These are phyloP conservation scores for Hyaena hyaena DNA, from an alignment of 2,113 vertebrate genomes.

Conservation along the genomic window DNA sequence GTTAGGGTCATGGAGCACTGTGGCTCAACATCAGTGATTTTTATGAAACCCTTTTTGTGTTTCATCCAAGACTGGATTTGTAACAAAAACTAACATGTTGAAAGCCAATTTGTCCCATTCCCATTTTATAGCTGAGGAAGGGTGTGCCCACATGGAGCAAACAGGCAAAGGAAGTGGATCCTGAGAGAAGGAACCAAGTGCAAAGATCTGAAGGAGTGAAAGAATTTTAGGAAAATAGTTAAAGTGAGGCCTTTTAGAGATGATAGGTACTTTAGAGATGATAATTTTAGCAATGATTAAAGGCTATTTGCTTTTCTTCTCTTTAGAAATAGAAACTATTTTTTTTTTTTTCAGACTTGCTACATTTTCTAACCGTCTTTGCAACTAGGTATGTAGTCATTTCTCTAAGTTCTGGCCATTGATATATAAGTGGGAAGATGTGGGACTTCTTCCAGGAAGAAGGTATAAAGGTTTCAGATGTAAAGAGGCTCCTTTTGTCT, in stretches of 20 bases:
- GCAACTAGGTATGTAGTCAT: not conserved
- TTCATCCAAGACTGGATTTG: not conserved
- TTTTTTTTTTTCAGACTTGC: not conserved
- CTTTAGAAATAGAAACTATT: not conserved
- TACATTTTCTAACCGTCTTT: not conserved
- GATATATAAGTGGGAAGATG: not conserved
- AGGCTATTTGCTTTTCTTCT: not conserved
- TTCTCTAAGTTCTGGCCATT: not conserved
- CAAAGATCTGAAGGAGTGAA: not conserved
- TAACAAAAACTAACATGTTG: not conserved
- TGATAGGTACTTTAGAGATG: not conserved
- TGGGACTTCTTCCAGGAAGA: not conserved
- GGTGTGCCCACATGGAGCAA: fast-evolving
- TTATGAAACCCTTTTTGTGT: not conserved
- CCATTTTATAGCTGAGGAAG: not conserved
- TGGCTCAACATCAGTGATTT: not conserved
- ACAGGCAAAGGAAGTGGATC: not conserved
- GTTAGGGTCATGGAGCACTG: conserved; percentile 17
- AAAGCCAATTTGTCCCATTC: not conserved
- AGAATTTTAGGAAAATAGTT: not conserved
- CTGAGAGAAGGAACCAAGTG: no score
- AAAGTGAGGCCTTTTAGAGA: not conserved
- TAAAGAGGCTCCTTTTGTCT: not conserved
- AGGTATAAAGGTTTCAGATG: not conserved
- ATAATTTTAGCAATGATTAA: not conserved